Conservation (phyloP, 2,888 invertebrate species). For the Tiliacea aurago region DNA sequence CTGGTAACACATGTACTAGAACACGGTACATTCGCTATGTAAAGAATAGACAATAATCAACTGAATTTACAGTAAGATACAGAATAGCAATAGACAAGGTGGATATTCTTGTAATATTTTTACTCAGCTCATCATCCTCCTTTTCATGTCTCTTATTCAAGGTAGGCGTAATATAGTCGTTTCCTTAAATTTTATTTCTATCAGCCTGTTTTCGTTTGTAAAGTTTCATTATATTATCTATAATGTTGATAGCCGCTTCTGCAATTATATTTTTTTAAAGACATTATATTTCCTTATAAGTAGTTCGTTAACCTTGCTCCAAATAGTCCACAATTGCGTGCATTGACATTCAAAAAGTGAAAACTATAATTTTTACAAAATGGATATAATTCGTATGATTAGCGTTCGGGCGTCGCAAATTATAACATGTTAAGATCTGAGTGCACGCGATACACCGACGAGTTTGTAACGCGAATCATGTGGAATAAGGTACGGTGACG, state of each 20-base stretch:
- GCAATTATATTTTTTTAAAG: background rate
- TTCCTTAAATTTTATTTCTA: too few relatives aligned
- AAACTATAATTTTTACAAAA: conserved; percentile 59
- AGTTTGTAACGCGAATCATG: conserved; percentile 56
- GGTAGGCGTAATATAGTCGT: too few relatives aligned
- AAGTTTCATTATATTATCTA: too few relatives aligned
- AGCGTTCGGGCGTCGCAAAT: conserved; percentile 64
- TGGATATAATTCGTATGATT: conserved; percentile 64
- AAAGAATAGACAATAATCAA: too few relatives aligned
- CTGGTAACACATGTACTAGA: background rate
- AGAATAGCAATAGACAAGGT: background rate
- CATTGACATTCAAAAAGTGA: conserved; percentile 67
- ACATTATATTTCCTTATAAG: background rate
- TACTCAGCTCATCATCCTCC: too few relatives aligned
- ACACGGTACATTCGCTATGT: background rate
- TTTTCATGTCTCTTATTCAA: too few relatives aligned
- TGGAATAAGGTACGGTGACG: conserved; percentile 31
- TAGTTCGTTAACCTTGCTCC: conserved; percentile 59
- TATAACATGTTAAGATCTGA: conserved; percentile 68
- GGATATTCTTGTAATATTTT: background rate
- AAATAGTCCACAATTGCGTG: conserved; percentile 64
- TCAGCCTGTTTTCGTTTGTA: too few relatives aligned
- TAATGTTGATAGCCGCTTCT: too few relatives aligned
- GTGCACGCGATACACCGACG: conserved; percentile 67
- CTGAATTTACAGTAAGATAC: too few relatives aligned